Evolutionary conservation across 2,797 vertebrate genomes (phyloP).

Genomic region (Crenuchus spilurus): DNA sequence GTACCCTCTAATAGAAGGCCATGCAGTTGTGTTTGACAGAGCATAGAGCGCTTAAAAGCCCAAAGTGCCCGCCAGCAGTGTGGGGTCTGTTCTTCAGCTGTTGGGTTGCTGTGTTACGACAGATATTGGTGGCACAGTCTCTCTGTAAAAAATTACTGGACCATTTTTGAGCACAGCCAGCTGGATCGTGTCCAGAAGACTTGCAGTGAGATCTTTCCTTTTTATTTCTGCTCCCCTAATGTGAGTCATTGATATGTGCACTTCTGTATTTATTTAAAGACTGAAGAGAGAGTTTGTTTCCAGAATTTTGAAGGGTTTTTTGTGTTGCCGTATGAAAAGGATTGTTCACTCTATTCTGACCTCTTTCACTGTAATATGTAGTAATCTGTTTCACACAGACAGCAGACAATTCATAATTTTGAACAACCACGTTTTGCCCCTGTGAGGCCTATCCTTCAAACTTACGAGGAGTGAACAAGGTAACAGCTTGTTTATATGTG

Average conservation of each 20-base stretch:
- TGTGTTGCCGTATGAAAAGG: slow-evolving; percentile 17
- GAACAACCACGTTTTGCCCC: slow-evolving; percentile 25
- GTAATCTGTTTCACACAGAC: slow-evolving; percentile 27
- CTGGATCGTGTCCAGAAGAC: slow-evolving; percentile 23
- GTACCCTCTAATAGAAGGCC: not conserved
- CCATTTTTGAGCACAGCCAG: slow-evolving; percentile 33
- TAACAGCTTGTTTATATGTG: slow-evolving; percentile 28
- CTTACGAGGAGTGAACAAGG: slow-evolving; percentile 42
- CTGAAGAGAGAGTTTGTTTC: not conserved
- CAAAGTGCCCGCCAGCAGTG: slow-evolving; percentile 29
- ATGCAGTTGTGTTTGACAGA: slow-evolving; percentile 45
- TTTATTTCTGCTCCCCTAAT: slow-evolving; percentile 15
- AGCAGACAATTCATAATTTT: slow-evolving; percentile 33
- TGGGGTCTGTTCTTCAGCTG: slow-evolving; percentile 8
- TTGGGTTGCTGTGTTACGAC: slow-evolving; percentile 16
- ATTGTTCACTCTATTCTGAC: slow-evolving; percentile 4
- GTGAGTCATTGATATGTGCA: slow-evolving; percentile 9
- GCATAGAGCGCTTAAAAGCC: slow-evolving; percentile 5
- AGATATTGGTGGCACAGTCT: slow-evolving; percentile 23
- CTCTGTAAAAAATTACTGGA: slow-evolving; percentile 31
- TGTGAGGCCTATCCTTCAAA: slow-evolving; percentile 52
- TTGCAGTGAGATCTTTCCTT: slow-evolving; percentile 21
- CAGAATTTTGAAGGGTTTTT: not conserved
- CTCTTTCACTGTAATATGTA: slow-evolving; percentile 8
- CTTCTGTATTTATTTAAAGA: slow-evolving; percentile 11